A percentile compares a stretch with the other conserved stretches of the same genome.
Evolutionary conservation across 2,113 vertebrate species (phyloP).

Genomic region (Bostrychus sinensis): DNA sequence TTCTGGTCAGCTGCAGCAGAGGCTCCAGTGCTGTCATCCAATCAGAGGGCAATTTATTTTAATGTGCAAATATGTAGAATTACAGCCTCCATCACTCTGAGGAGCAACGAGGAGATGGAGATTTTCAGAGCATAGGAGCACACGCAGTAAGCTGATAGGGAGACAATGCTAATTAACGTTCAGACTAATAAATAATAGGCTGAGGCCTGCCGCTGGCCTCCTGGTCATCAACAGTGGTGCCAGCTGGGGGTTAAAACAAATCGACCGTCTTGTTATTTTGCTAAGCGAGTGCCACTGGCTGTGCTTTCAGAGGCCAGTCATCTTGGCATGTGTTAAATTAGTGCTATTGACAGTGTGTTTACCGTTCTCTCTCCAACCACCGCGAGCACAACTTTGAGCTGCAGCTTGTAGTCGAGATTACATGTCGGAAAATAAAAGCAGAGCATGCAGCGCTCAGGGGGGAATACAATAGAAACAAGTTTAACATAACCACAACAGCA

Average conservation of each 20-base stretch:
- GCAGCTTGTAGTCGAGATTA: slow-evolving; percentile 30
- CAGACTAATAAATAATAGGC: slow-evolving; percentile 58
- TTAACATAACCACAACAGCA: background rate
- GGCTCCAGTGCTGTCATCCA: slow-evolving; percentile 11
- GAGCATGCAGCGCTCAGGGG: slow-evolving; percentile 12
- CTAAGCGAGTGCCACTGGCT: slow-evolving; percentile 43
- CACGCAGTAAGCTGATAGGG: slow-evolving; percentile 19
- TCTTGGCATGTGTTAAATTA: slow-evolving; percentile 58
- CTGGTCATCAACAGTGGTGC: slow-evolving; percentile 36
- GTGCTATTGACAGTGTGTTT: slow-evolving; percentile 51
- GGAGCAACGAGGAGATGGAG: slow-evolving; percentile 5
- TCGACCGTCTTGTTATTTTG: slow-evolving; percentile 55
- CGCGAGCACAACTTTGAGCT: slow-evolving; percentile 34
- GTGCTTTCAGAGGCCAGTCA: slow-evolving; percentile 43
- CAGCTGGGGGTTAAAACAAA: slow-evolving; percentile 61
- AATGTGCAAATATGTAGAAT: slow-evolving; percentile 41
- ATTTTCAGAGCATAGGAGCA: background rate
- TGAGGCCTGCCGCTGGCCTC: slow-evolving; percentile 32
- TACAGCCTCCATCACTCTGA: slow-evolving; percentile 24
- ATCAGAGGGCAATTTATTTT: slow-evolving; percentile 37
- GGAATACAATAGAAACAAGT: background rate
- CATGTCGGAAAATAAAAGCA: slow-evolving; percentile 30
- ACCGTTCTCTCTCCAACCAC: slow-evolving; percentile 38
- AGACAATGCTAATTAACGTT: slow-evolving; percentile 55
- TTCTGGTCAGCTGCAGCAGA: slow-evolving; percentile 38